Percentiles rank a stretch among this genome's conserved stretches.
Evolutionary conservation across 1,140 invertebrate genomes (phyloP).

Genomic region (Drosophila subobscura): DNA sequence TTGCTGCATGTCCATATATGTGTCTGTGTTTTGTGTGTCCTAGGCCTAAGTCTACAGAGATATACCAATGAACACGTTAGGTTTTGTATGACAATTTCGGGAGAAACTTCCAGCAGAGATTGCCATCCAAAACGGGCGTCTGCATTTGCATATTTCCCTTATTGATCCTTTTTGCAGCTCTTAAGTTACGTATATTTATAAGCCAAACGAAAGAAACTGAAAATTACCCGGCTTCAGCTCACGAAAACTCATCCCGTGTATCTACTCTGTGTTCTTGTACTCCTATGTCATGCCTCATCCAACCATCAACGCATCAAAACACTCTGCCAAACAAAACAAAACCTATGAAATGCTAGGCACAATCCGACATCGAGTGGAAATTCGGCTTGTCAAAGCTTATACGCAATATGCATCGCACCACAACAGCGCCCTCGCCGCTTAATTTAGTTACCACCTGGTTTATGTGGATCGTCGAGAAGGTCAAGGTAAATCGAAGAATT

Average conservation of each 20-base stretch:
- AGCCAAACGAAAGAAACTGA: conserved; percentile 11
- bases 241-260: conserved; percentile 66
- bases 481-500: conserved; percentile 86
- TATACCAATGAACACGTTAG: conserved; percentile 65
- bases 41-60: conserved; percentile 53
- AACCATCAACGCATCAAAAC: conserved; percentile 37
- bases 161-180: conserved; percentile 65
- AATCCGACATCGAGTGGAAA: conserved; percentile 99
- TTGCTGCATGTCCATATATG: conserved; percentile 60
- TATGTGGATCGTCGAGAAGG: conserved; percentile 91
- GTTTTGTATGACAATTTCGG: conserved; percentile 66
- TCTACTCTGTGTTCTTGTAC: conserved; percentile 68
- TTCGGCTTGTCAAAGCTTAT: conserved; percentile 99
- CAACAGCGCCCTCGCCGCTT: conserved; percentile 97
- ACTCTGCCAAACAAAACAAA: conserved; percentile 50
- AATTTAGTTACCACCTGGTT: conserved; percentile 98
- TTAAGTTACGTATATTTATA: conserved; percentile 65
- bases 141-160: conserved; percentile 72
- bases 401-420: conserved; percentile 98
- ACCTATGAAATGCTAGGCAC: conserved; percentile 88
- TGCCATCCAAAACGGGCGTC: conserved; percentile 58
- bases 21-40: conserved; percentile 54
- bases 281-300: conserved; percentile 50
- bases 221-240: conserved; percentile 38
- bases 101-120: conserved; percentile 24